These are phyloP conservation scores for Pristionchus japonicus DNA, from an alignment of 2,888 invertebrate genomes.

Conservation along the genomic window DNA sequence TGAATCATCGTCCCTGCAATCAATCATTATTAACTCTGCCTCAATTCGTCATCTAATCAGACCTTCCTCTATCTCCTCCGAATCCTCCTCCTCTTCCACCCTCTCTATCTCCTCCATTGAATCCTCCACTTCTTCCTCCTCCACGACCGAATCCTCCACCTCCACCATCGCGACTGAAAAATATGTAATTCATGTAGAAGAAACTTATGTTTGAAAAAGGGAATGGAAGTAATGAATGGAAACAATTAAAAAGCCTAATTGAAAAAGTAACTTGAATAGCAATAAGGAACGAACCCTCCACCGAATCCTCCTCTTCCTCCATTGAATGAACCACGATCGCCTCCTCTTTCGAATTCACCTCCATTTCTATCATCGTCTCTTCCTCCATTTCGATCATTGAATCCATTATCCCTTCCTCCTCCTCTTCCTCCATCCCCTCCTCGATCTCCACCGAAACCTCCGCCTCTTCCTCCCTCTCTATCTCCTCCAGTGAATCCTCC, in stretches of 20 bases:
- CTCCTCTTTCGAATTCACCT: not conserved
- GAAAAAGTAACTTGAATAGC: too few species aligned
- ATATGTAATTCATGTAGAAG: too few species aligned
- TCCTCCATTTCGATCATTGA: too few species aligned
- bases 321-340: slow-evolving; percentile 13
- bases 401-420: not conserved
- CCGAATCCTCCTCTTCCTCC: slow-evolving; percentile 25
- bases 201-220: too few species aligned
- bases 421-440: not conserved
- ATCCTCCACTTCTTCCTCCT: not conserved
- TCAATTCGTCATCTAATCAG: not conserved
- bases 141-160: not conserved
- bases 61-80: not conserved
- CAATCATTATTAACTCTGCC: too few species aligned
- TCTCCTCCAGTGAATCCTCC: slow-evolving; percentile 40
- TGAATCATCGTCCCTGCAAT: not conserved
- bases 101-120: too few species aligned
- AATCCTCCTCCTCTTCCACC: slow-evolving; percentile 20
- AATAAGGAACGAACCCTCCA: not conserved
- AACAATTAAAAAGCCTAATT: too few species aligned
- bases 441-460: not conserved
- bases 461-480: not conserved
- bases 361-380: not conserved
- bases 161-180: not conserved
- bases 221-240: too few species aligned